Conservation (phyloP, 1,140 invertebrate genomes). For the Drosophila persimilis region DNA sequence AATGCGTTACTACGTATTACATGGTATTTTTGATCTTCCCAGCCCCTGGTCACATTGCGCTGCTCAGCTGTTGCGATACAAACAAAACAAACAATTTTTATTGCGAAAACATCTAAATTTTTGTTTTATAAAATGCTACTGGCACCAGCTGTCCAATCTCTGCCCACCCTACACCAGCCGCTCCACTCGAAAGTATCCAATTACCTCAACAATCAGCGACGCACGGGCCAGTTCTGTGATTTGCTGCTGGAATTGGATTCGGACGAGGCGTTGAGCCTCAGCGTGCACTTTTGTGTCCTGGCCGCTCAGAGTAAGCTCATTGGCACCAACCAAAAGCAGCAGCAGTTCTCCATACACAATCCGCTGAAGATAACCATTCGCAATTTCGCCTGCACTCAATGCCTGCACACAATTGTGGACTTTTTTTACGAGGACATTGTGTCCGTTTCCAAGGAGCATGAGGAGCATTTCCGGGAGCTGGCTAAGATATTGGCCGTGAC, state of each 20-base stretch:
- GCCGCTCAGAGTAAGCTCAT: slow-evolving; percentile 75
- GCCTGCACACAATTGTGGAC: slow-evolving; percentile 75
- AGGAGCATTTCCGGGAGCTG: slow-evolving; percentile 69
- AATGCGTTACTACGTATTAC: too few species aligned
- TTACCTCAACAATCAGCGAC: slow-evolving; percentile 74
- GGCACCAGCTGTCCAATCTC: slow-evolving; percentile 15
- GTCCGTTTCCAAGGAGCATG: slow-evolving; percentile 73
- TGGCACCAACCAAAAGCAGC: slow-evolving; percentile 68
- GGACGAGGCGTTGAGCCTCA: slow-evolving; percentile 51
- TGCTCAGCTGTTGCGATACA: too few species aligned
- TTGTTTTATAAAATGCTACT: slow-evolving; percentile 18
- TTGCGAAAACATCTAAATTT: background rate
- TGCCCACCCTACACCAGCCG: slow-evolving; percentile 70
- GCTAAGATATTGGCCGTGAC: slow-evolving; percentile 72
- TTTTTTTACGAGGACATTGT: slow-evolving; percentile 80
- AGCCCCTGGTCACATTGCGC: too few species aligned
- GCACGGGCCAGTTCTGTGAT: slow-evolving; percentile 75
- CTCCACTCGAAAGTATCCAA: slow-evolving; percentile 78
- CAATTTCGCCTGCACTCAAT: slow-evolving; percentile 67
- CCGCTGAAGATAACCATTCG: slow-evolving; percentile 73
- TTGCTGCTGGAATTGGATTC: slow-evolving; percentile 68
- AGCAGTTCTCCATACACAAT: slow-evolving; percentile 80
- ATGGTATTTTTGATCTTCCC: too few species aligned
- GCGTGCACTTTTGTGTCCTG: slow-evolving; percentile 75
- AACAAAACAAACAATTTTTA: background rate